A percentile compares a stretch with the other conserved stretches of the same genome.
Conservation (phyloP, 2,888 invertebrate species). For the Noctua pronuba region DNA sequence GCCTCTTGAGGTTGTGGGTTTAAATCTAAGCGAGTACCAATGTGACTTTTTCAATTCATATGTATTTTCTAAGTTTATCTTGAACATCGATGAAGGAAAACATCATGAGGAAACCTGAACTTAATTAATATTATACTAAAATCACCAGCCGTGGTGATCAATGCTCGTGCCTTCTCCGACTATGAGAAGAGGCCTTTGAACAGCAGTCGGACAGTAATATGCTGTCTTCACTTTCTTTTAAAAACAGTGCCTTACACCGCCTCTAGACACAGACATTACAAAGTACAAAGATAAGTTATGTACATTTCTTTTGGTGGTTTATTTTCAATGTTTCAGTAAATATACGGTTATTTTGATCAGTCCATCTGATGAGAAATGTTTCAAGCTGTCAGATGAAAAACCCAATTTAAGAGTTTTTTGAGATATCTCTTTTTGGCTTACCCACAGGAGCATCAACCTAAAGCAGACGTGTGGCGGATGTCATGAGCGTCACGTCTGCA, state of each 20-base stretch:
- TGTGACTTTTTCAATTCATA: background rate
- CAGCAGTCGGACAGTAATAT: background rate
- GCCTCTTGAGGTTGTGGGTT: background rate
- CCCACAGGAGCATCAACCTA: background rate
- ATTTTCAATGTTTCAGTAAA: background rate
- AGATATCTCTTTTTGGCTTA: background rate
- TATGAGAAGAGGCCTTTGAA: background rate
- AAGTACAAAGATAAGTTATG: background rate
- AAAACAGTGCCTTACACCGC: background rate
- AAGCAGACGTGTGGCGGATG: conserved; percentile 53
- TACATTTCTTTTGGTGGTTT: background rate
- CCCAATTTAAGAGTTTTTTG: background rate
- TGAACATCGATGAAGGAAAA: background rate
- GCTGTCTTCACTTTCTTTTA: background rate
- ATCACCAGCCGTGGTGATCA: background rate
- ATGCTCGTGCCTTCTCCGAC: background rate
- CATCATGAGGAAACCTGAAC: background rate
- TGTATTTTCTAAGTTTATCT: background rate
- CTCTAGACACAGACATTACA: background rate
- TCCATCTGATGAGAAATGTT: background rate
- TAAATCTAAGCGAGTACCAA: background rate
- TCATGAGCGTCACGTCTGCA: conserved; percentile 31
- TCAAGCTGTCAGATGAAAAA: background rate
- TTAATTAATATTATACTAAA: background rate
- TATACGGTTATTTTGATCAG: background rate